Evolutionary conservation across 2,113 vertebrate genomes (phyloP).

Genomic region (Notarius quadriscutis): DNA sequence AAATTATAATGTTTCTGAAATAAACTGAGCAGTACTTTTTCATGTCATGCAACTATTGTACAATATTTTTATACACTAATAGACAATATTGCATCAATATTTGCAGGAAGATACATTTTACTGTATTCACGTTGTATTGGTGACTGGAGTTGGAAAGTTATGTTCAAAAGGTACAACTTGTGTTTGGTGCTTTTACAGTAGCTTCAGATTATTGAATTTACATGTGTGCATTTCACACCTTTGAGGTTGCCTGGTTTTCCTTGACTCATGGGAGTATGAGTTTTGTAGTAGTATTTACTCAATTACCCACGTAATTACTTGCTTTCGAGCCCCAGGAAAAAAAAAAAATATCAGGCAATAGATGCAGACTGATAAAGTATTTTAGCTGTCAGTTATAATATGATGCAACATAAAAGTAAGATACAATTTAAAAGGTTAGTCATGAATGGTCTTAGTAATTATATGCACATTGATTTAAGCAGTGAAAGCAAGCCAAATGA

Average conservation of each 20-base stretch:
- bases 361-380: neutral
- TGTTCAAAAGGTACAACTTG: neutral
- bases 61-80: neutral
- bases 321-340: neutral
- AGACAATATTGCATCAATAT: neutral
- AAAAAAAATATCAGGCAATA: neutral
- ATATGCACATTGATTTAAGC: neutral
- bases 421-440: neutral
- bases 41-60: no score
- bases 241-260: neutral
- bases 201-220: neutral
- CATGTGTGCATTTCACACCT: neutral
- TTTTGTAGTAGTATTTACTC: neutral
- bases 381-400: neutral
- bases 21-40: no score
- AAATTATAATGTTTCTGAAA: no score
- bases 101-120: neutral
- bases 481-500: neutral
- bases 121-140: neutral
- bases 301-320: neutral
- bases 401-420: neutral
- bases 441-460: neutral
- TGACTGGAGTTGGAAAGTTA: neutral
- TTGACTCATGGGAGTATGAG: neutral
- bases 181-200: no score